phyloP scores from a whole-genome alignment of 1,140 invertebrate genomes.

The Cydia splendana region DNA sequence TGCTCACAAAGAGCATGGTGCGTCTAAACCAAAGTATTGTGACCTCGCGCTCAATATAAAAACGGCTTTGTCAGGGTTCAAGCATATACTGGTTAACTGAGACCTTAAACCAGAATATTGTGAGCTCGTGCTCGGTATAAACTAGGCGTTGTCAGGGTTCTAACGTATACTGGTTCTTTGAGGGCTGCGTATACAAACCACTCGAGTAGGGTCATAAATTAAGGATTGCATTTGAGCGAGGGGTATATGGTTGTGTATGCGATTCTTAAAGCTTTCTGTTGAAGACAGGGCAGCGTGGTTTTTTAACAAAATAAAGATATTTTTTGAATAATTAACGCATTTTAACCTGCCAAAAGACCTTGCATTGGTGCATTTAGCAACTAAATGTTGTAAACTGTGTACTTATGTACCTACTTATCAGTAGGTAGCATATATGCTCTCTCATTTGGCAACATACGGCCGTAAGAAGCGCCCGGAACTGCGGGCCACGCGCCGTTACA shows the following conservation, averaged over 20 bases:
- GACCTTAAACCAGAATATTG: background rate
- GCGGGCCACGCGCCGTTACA: background rate
- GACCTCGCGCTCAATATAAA: background rate
- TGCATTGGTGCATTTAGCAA: too few relatives aligned
- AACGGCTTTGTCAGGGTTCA: background rate
- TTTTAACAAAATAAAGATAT: too few relatives aligned
- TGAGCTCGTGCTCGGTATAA: background rate
- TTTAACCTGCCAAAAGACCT: too few relatives aligned
- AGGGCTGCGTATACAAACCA: background rate
- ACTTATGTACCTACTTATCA: too few relatives aligned
- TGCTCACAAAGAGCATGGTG: background rate
- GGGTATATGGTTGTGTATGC: background rate
- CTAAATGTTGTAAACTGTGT: too few relatives aligned
- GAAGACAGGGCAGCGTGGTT: too few relatives aligned
- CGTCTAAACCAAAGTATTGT: background rate
- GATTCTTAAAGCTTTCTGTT: background rate
- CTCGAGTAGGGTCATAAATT: background rate
- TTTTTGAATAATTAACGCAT: too few relatives aligned
- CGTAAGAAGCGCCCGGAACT: background rate
- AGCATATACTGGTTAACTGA: background rate
- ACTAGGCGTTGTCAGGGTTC: background rate
- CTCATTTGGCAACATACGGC: background rate
- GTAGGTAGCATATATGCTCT: background rate
- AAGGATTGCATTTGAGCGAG: background rate
- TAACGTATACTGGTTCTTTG: background rate